Conservation (phyloP, 1,140 invertebrate genomes). For the Halesus radiatus region DNA sequence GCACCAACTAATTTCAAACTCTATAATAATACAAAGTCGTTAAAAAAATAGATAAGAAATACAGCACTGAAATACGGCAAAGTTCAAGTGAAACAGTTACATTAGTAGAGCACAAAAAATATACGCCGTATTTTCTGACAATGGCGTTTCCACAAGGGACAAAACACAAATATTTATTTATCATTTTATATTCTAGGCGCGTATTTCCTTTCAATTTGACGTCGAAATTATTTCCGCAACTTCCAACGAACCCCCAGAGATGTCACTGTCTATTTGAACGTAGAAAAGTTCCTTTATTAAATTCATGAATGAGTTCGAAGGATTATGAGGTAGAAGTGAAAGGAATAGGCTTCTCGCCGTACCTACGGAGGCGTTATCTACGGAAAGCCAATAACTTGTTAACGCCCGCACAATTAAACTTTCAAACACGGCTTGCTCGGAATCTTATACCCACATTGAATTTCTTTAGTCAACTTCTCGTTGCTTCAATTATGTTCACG, state of each 20-base stretch:
- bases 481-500: no score
- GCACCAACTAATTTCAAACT: no score
- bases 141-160: neutral
- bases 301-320: neutral
- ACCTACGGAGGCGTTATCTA: neutral
- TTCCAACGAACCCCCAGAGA: neutral
- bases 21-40: no score
- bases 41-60: no score
- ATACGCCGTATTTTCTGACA: neutral
- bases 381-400: conserved; percentile 4
- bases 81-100: no score
- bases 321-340: neutral
- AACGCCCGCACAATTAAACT: no score
- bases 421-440: no score
- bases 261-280: neutral
- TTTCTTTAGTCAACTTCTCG: no score
- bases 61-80: no score
- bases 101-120: neutral
- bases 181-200: neutral
- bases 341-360: neutral
- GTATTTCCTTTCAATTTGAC: neutral
- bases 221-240: neutral
- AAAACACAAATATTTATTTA: neutral
- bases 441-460: no score
- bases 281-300: conserved; percentile 9